A percentile compares a stretch with the other conserved stretches of the same genome.
phyloP scores from a whole-genome alignment of 37 sponge, comb jelly and placozoan species.

The Amphimedon queenslandica region DNA sequence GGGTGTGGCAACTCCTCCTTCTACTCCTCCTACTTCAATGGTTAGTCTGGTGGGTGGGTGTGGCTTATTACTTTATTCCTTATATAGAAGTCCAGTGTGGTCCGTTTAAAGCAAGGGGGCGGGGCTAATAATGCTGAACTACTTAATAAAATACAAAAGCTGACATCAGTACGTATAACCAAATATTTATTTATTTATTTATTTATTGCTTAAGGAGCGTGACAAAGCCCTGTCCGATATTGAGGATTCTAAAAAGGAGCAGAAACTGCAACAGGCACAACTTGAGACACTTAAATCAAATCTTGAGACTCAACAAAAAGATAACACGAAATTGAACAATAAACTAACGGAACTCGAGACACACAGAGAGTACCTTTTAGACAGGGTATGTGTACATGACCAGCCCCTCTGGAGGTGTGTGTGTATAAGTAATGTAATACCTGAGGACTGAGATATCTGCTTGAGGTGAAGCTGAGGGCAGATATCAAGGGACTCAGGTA shows the following conservation, averaged over 20 bases:
- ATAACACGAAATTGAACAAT: constrained; percentile 8
- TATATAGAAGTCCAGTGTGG: not conserved
- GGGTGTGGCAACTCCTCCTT: not conserved
- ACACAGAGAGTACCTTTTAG: constrained; percentile 53
- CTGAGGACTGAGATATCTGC: too few relatives aligned
- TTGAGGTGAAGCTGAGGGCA: too few relatives aligned
- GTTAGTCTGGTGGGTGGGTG: not conserved
- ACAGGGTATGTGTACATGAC: constrained; percentile 9
- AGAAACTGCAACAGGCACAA: not conserved
- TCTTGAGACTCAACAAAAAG: not conserved
- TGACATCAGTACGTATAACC: constrained; percentile 2
- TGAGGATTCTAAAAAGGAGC: constrained; percentile 18
- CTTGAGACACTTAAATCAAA: constrained; percentile 26
- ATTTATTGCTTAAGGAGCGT: constrained; percentile 23
- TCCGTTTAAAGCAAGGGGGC: not conserved
- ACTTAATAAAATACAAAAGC: constrained; percentile 1
- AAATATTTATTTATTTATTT: too few relatives aligned
- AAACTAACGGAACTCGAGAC: constrained; percentile 19
- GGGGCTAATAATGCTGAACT: not conserved
- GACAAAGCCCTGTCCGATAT: constrained; percentile 30
- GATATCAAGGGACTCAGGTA: too few relatives aligned
- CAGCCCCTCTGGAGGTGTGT: too few relatives aligned
- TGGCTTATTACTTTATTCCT: too few relatives aligned
- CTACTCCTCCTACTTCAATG: not conserved
- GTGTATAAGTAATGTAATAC: too few relatives aligned